phyloP scores from a whole-genome alignment of 2,113 vertebrate genomes.

The Paracanthobrama guichenoti region DNA sequence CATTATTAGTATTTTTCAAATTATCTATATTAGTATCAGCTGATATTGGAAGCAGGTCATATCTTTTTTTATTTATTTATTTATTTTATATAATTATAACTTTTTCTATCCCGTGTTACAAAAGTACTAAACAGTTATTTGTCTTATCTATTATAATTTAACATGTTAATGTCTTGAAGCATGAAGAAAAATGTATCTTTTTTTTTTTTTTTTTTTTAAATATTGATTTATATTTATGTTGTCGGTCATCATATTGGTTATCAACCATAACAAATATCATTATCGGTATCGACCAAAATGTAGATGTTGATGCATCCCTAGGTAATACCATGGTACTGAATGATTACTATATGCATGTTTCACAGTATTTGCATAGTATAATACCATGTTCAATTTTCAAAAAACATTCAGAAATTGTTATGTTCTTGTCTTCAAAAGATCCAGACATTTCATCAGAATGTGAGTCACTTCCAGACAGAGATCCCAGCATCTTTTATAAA shows the following conservation, averaged over 20 bases:
- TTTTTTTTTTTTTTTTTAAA: too few species aligned
- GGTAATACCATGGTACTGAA: neutral
- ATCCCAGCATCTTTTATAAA: slow-evolving; percentile 86
- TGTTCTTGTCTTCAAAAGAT: slow-evolving; percentile 68
- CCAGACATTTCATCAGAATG: slow-evolving; percentile 76
- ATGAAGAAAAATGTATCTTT: neutral
- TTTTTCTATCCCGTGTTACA: neutral
- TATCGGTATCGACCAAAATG: neutral
- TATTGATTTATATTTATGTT: neutral
- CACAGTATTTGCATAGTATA: neutral
- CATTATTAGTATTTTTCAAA: neutral
- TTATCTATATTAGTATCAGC: neutral
- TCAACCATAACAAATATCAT: neutral
- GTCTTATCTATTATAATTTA: neutral
- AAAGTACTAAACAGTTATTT: neutral
- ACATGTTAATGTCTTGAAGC: neutral
- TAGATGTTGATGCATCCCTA: neutral
- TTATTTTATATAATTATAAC: neutral
- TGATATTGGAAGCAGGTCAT: neutral
- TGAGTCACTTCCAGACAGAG: slow-evolving; percentile 65
- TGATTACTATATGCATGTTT: neutral
- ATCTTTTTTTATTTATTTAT: too few species aligned
- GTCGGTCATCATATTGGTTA: neutral
- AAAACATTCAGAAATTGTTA: neutral
- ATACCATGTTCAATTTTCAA: neutral